These are phyloP conservation scores for Steinernema hermaphroditum DNA, from an alignment of 2,888 invertebrate genomes.

Conservation along the genomic window DNA sequence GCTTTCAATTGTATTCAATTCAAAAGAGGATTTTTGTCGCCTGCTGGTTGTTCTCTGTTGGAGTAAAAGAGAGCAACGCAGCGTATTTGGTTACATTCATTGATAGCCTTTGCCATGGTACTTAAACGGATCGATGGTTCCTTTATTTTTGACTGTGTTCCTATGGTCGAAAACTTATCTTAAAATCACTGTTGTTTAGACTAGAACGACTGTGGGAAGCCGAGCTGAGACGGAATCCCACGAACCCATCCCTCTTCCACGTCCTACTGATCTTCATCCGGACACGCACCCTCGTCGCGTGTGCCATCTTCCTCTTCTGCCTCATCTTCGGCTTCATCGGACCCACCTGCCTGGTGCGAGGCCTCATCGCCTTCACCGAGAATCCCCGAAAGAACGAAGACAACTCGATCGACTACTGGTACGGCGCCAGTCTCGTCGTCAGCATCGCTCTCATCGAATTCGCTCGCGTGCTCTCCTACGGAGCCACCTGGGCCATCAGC, in stretches of 20 bases:
- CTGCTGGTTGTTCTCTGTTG: too few relatives aligned
- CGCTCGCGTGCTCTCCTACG: constrained; percentile 67
- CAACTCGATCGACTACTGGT: constrained; percentile 46
- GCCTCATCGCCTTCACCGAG: constrained; percentile 63
- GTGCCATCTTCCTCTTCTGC: constrained; percentile 57
- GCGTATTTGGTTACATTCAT: too few relatives aligned
- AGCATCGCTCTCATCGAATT: constrained; percentile 66
- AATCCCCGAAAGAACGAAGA: constrained; percentile 44
- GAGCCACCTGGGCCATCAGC: constrained; percentile 67
- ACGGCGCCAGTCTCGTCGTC: constrained; percentile 65
- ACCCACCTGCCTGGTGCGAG: constrained; percentile 65
- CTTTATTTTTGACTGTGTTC: background rate
- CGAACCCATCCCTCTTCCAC: constrained; percentile 53
- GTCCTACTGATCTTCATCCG: constrained; percentile 62
- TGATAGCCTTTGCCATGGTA: too few relatives aligned
- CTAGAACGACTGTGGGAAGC: constrained; percentile 66
- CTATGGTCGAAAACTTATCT: background rate
- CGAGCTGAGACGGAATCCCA: constrained; percentile 61
- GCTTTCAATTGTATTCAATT: too few relatives aligned
- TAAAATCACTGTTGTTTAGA: constrained; percentile 26
- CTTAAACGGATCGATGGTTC: too few relatives aligned
- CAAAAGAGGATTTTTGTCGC: too few relatives aligned
- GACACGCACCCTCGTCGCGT: constrained; percentile 64
- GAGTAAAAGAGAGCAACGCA: too few relatives aligned
- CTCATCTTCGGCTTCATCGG: constrained; percentile 62